These are phyloP conservation scores for Acronicta alni DNA, from an alignment of 2,888 invertebrate genomes.

Conservation along the genomic window DNA sequence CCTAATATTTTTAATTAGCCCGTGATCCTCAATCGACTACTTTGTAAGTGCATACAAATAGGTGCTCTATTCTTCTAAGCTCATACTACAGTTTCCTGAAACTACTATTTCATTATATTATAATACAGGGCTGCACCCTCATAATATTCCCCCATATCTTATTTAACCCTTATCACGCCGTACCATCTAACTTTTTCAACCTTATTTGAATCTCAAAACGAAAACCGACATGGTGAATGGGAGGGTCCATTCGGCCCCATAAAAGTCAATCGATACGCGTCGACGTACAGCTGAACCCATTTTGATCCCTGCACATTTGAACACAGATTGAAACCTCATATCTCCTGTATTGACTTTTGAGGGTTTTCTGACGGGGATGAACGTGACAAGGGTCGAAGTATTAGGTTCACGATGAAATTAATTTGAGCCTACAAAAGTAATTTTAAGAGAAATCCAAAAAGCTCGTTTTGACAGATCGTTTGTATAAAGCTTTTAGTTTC, in stretches of 20 bases:
- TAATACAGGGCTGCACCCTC: neutral
- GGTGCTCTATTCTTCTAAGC: neutral
- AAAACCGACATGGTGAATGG: constrained; percentile 27
- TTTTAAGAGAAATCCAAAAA: constrained; percentile 2
- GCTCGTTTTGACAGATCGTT: neutral
- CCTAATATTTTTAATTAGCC: too few relatives aligned
- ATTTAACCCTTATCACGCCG: constrained; percentile 29
- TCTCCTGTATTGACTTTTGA: constrained; percentile 42
- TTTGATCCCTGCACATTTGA: constrained; percentile 34
- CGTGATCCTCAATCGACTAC: too few relatives aligned
- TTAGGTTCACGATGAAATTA: constrained; percentile 27
- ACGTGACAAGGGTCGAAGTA: constrained; percentile 41
- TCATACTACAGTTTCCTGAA: neutral
- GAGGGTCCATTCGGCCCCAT: constrained; percentile 37
- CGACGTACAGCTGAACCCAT: constrained; percentile 23
- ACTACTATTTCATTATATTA: constrained; percentile 3
- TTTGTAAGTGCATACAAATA: neutral
- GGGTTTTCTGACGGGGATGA: constrained; percentile 38
- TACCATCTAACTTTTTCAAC: constrained; percentile 23
- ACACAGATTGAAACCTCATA: constrained; percentile 47
- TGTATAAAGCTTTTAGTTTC: neutral
- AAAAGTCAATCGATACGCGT: constrained; percentile 48
- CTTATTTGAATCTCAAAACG: constrained; percentile 39
- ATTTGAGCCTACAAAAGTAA: constrained; percentile 18
- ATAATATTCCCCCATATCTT: constrained; percentile 3